Percentiles rank a stretch among this genome's conserved stretches.
phyloP scores from a whole-genome alignment of 1,140 invertebrate genomes.

The Globodera ellingtonae region DNA sequence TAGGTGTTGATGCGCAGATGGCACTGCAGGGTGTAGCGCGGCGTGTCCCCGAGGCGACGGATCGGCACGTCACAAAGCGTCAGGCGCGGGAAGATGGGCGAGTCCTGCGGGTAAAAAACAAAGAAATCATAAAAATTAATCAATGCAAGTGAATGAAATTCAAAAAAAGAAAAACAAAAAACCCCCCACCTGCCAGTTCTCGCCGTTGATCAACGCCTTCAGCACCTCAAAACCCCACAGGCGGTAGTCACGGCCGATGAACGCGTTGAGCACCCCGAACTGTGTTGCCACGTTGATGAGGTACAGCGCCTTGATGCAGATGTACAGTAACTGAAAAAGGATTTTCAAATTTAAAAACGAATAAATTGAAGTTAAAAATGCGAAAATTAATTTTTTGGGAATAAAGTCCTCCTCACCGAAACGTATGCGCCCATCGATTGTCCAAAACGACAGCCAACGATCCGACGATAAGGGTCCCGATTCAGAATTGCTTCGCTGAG shows the following conservation, averaged over 20 bases:
- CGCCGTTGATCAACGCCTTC: slow-evolving; percentile 39
- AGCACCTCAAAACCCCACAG: slow-evolving; percentile 66
- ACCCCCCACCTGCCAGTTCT: slow-evolving; percentile 36
- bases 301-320: slow-evolving; percentile 67
- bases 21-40: slow-evolving; percentile 64
- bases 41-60: slow-evolving; percentile 64
- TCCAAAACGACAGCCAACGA: slow-evolving; percentile 51
- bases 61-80: slow-evolving; percentile 66
- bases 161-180: neutral
- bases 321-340: slow-evolving; percentile 62
- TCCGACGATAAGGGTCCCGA: slow-evolving; percentile 17
- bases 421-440: slow-evolving; percentile 68
- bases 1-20: slow-evolving; percentile 58
- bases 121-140: neutral
- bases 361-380: neutral
- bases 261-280: slow-evolving; percentile 68
- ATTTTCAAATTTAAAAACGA: too few relatives aligned
- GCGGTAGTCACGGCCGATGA: slow-evolving; percentile 67
- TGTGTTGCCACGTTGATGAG: slow-evolving; percentile 68
- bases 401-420: slow-evolving; percentile 41
- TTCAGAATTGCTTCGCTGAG: slow-evolving; percentile 17
- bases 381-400: too few relatives aligned
- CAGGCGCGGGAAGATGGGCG: slow-evolving; percentile 65
- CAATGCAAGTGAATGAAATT: neutral
- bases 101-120: slow-evolving; percentile 37